phyloP scores from a whole-genome alignment of 2,797 vertebrate species.

The Linurgus olivaceus region DNA sequence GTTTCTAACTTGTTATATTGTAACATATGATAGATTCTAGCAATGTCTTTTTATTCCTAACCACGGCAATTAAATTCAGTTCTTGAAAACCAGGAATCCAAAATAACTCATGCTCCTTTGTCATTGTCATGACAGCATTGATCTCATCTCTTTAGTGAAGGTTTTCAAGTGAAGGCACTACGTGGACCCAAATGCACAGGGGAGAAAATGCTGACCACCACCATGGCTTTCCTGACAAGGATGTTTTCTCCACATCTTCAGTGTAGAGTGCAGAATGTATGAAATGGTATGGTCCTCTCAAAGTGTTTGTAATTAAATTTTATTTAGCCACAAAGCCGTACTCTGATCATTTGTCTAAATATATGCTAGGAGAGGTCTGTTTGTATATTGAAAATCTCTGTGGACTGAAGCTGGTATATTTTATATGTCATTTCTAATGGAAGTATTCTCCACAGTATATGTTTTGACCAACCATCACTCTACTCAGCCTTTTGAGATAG shows the following conservation, averaged over 20 bases:
- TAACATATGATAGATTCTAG: neutral
- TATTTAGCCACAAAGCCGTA: neutral
- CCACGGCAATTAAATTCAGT: neutral
- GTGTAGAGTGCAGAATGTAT: neutral
- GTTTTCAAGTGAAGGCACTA: neutral
- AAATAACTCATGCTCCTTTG: neutral
- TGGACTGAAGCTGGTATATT: neutral
- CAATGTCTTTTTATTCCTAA: neutral
- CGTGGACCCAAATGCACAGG: neutral
- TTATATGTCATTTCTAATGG: neutral
- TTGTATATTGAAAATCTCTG: neutral
- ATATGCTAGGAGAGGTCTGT: neutral
- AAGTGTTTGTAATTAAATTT: neutral
- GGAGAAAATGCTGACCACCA: neutral
- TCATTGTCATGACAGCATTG: neutral
- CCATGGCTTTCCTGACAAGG: neutral
- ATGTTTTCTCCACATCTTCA: neutral
- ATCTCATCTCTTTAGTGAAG: neutral
- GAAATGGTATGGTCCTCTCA: neutral
- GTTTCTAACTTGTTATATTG: neutral
- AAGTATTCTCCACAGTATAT: neutral
- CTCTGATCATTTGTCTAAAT: neutral
- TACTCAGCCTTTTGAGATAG: neutral
- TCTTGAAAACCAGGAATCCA: neutral
- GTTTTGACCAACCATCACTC: neutral